A percentile compares a stretch with the other conserved stretches of the same genome.
Evolutionary conservation across 2,113 vertebrate species (phyloP).

Genomic region (Caracal caracal): DNA sequence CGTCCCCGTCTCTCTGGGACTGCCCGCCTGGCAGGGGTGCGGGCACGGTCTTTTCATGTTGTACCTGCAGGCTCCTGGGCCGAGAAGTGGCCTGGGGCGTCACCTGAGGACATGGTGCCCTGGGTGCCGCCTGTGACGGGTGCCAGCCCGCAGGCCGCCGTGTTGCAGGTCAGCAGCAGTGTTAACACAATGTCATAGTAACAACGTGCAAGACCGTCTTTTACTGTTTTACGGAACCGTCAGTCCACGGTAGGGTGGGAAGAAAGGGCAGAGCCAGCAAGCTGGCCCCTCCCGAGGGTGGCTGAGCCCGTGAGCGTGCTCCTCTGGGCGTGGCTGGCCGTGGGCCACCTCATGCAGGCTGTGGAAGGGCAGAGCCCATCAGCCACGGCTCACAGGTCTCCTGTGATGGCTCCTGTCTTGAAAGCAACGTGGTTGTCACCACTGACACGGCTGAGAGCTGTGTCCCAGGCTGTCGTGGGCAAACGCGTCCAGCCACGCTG

Average conservation of each 20-base stretch:
- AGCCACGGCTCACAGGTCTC: too few relatives aligned
- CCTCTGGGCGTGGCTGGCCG: neutral
- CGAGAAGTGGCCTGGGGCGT: neutral
- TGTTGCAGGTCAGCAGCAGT: neutral
- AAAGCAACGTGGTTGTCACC: too few relatives aligned
- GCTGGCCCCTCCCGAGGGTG: neutral
- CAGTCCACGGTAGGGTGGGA: fast-evolving
- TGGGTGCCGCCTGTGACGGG: neutral
- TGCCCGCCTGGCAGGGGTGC: neutral
- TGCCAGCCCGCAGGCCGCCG: fast-evolving
- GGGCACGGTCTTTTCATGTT: too few relatives aligned
- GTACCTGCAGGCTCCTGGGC: neutral
- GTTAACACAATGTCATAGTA: too few relatives aligned
- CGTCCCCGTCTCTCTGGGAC: neutral
- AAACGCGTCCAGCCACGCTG: neutral
- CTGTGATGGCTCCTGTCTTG: too few relatives aligned
- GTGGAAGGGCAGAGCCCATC: too few relatives aligned
- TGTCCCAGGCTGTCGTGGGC: neutral
- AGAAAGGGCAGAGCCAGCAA: fast-evolving
- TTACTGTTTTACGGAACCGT: neutral
- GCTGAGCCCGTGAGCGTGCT: neutral
- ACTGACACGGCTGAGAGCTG: neutral
- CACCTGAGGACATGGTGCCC: neutral
- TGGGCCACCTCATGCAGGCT: neutral
- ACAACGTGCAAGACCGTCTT: fast-evolving